Percentiles rank a stretch among this genome's conserved stretches.
Conservation (phyloP, 2,797 vertebrate species). For the Epinephelus awoara region DNA sequence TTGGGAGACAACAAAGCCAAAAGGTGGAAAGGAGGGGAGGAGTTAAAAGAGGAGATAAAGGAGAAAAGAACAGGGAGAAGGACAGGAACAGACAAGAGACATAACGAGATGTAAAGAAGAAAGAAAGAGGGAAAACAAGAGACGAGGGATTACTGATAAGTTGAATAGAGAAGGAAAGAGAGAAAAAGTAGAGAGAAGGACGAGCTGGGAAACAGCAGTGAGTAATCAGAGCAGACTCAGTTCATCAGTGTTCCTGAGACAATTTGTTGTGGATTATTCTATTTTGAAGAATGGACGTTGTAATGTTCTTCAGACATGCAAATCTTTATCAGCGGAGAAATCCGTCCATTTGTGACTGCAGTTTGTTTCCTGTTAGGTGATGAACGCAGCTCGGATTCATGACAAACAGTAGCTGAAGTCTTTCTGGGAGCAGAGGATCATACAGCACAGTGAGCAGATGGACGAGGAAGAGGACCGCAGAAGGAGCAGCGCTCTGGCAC, state of each 20-base stretch:
- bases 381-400: slow-evolving; percentile 79
- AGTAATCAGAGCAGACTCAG: slow-evolving; percentile 4
- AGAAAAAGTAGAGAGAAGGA: not conserved
- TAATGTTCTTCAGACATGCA: not conserved
- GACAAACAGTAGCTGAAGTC: slow-evolving; percentile 80
- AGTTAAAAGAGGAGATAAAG: slow-evolving; percentile 32
- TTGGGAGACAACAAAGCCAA: not conserved
- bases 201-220: slow-evolving; percentile 15
- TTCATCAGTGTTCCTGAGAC: not conserved
- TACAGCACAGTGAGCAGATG: slow-evolving; percentile 68
- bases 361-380: slow-evolving; percentile 59
- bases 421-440: slow-evolving; percentile 83
- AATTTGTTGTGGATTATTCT: not conserved
- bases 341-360: not conserved
- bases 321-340: not conserved
- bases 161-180: not conserved
- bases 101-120: slow-evolving; percentile 2
- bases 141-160: not conserved
- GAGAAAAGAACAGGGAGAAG: not conserved
- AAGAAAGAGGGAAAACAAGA: not conserved
- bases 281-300: not conserved
- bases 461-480: slow-evolving; percentile 71
- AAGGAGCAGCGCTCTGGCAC: slow-evolving; percentile 78
- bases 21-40: slow-evolving; percentile 33
- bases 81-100: not conserved